These are phyloP conservation scores for Mizuhopecten yessoensis DNA, from an alignment of 1,140 invertebrate species.

Conservation along the genomic window DNA sequence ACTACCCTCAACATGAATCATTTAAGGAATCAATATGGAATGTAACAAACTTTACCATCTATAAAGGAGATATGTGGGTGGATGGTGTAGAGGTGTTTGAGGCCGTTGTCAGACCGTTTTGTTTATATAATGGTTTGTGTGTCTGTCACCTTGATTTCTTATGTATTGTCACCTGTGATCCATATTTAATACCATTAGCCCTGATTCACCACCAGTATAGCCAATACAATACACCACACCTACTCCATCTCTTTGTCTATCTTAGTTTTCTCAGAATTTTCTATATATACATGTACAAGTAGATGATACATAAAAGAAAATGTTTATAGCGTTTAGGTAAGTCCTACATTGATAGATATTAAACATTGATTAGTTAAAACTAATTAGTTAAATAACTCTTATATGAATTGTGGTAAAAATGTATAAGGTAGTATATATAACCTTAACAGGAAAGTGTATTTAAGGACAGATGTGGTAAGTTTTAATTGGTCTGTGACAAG, in stretches of 20 bases:
- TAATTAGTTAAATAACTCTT: too few relatives aligned
- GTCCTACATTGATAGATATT: too few relatives aligned
- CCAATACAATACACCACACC: not conserved
- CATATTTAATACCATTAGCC: not conserved
- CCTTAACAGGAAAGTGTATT: too few relatives aligned
- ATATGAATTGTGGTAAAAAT: too few relatives aligned
- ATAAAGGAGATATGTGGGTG: not conserved
- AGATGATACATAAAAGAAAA: too few relatives aligned
- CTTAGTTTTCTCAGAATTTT: not conserved
- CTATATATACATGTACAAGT: not conserved
- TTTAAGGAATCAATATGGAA: not conserved
- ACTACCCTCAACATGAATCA: not conserved
- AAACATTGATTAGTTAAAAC: too few relatives aligned
- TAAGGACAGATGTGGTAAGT: too few relatives aligned
- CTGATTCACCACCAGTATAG: not conserved
- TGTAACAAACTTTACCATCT: not conserved
- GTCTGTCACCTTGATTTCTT: not conserved
- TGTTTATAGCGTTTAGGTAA: too few relatives aligned
- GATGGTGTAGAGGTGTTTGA: not conserved
- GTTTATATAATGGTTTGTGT: not conserved
- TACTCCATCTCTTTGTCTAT: not conserved
- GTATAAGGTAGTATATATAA: not conserved
- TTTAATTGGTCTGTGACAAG: too few relatives aligned
- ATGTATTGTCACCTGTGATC: not conserved
- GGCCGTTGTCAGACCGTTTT: not conserved